A percentile compares a stretch with the other conserved stretches of the same genome.
Evolutionary conservation across 2,797 vertebrate genomes (phyloP).

Genomic region (Sebastes iracundus): DNA sequence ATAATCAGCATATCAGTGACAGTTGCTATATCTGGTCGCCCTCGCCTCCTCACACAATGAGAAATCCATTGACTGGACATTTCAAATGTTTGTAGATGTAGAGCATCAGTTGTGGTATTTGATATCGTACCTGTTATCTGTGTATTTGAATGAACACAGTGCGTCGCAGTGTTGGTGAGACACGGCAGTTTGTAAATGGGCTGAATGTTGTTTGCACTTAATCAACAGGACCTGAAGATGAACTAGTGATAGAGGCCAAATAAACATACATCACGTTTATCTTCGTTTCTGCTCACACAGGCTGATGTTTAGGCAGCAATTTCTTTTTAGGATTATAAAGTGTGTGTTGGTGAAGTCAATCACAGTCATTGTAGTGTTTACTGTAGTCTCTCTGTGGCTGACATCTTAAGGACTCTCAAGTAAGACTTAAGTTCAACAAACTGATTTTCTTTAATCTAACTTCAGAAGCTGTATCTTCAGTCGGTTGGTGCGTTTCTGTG

Average conservation of each 20-base stretch:
- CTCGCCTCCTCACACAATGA: conserved; percentile 13
- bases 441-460: conserved; percentile 9
- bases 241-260: conserved; percentile 74
- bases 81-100: conserved; percentile 56
- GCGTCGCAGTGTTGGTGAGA: conserved; percentile 43
- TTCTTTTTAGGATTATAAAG: conserved; percentile 58
- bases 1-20: conserved; percentile 35
- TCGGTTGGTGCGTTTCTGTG: conserved; percentile 51
- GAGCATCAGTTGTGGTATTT: conserved; percentile 63
- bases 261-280: conserved; percentile 43
- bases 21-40: conserved; percentile 11
- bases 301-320: conserved; percentile 45
- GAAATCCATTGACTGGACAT: conserved; percentile 22
- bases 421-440: conserved; percentile 14
- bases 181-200: conserved; percentile 49
- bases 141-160: conserved; percentile 56
- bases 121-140: conserved; percentile 55
- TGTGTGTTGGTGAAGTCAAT: conserved; percentile 59
- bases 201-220: conserved; percentile 68
- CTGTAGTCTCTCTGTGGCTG: conserved; percentile 64
- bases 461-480: conserved; percentile 37
- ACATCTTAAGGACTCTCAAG: conserved; percentile 45
- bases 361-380: conserved; percentile 71
- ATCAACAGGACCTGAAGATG: conserved; percentile 55
- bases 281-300: conserved; percentile 42